These are phyloP conservation scores for Danio albolineatus DNA, from an alignment of 2,797 vertebrate genomes.

Conservation along the genomic window DNA sequence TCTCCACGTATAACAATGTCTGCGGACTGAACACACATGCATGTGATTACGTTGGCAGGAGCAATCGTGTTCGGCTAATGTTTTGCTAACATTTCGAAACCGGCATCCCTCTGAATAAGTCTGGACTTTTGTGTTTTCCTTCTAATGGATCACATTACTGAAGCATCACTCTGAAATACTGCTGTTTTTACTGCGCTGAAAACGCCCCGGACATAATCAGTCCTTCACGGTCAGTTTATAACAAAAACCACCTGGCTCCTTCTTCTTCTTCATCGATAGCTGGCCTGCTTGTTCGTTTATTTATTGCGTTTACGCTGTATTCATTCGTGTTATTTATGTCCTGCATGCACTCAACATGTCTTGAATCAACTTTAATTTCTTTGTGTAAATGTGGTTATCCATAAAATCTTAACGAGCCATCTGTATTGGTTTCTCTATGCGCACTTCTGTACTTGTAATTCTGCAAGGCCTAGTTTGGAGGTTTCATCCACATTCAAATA, in stretches of 20 bases:
- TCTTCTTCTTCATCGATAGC: slow-evolving; percentile 29
- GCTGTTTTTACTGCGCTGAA: slow-evolving; percentile 50
- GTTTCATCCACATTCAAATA: slow-evolving; percentile 32
- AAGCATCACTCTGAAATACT: slow-evolving; percentile 53
- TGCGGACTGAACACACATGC: slow-evolving; percentile 63
- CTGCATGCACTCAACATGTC: slow-evolving; percentile 38
- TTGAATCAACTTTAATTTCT: slow-evolving; percentile 45
- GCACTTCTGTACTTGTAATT: not conserved
- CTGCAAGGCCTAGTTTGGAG: slow-evolving; percentile 14
- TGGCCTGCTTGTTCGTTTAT: slow-evolving; percentile 25
- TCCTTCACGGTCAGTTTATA: slow-evolving; percentile 47
- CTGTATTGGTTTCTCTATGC: slow-evolving; percentile 48
- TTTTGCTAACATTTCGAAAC: slow-evolving; percentile 67
- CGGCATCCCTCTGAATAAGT: slow-evolving; percentile 47
- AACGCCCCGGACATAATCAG: slow-evolving; percentile 34
- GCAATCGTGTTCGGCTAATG: slow-evolving; percentile 60
- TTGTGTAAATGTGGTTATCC: slow-evolving; percentile 32
- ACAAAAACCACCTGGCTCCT: slow-evolving; percentile 52
- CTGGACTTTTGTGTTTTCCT: slow-evolving; percentile 48
- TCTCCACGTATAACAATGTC: slow-evolving; percentile 68
- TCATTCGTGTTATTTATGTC: slow-evolving; percentile 35
- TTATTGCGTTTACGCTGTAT: slow-evolving; percentile 13
- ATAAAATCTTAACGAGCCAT: slow-evolving; percentile 54
- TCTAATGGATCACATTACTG: slow-evolving; percentile 54
- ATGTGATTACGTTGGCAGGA: slow-evolving; percentile 66